These are phyloP conservation scores for Protodeltote pygarga DNA, from an alignment of 2,888 invertebrate genomes.

Conservation along the genomic window DNA sequence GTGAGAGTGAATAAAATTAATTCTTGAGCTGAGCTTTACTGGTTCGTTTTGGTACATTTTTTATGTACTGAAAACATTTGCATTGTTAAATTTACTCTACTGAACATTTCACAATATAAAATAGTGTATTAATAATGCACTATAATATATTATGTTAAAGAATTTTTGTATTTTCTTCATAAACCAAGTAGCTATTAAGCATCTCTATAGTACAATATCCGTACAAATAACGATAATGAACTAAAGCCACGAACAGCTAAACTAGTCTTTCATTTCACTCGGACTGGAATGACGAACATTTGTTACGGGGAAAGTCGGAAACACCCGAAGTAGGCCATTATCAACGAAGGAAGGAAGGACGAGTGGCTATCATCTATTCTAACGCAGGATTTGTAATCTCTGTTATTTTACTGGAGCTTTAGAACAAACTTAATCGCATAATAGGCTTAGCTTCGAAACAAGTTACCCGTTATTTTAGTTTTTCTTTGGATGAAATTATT, in stretches of 20 bases:
- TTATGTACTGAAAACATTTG: constrained; percentile 1
- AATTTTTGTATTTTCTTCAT: too few species aligned
- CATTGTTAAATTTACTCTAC: constrained; percentile 14
- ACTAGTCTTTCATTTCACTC: constrained; percentile 15
- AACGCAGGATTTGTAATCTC: constrained; percentile 31
- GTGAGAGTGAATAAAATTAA: constrained; percentile 8
- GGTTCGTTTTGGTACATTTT: constrained; percentile 1
- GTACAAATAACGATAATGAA: constrained; percentile 9
- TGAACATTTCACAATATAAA: too few species aligned
- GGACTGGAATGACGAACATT: constrained; percentile 33
- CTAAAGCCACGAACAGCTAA: constrained; percentile 6
- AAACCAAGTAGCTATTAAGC: too few species aligned
- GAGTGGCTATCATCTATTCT: constrained; percentile 41
- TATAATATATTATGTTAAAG: too few species aligned
- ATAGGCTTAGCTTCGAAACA: constrained; percentile 21
- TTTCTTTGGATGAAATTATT: constrained; percentile 1
- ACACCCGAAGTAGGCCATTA: constrained; percentile 53
- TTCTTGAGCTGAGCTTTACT: not conserved
- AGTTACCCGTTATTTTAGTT: constrained; percentile 17
- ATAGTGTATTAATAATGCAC: too few species aligned
- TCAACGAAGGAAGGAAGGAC: constrained; percentile 43
- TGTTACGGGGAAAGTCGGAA: constrained; percentile 48
- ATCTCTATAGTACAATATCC: too few species aligned
- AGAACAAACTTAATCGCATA: constrained; percentile 31
- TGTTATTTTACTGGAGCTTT: constrained; percentile 26